A percentile compares a stretch with the other conserved stretches of the same genome.
These are phyloP conservation scores for Corythornis madagascariensis DNA, from an alignment of 2,113 vertebrate species.

Conservation along the genomic window DNA sequence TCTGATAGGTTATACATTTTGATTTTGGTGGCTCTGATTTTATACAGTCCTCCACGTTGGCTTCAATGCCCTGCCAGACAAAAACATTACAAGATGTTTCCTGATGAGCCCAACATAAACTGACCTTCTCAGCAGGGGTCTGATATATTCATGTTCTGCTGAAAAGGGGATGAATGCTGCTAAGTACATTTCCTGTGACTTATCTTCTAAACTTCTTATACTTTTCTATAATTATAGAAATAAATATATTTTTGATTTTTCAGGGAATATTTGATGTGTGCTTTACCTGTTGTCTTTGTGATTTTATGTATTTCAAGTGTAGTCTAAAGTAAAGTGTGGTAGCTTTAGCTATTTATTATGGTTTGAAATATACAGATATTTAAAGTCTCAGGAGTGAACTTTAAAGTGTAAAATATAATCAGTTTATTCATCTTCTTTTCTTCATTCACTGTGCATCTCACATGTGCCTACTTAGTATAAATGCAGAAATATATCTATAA, in stretches of 20 bases:
- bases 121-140: background rate
- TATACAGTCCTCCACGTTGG: background rate
- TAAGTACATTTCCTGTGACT: background rate
- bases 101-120: background rate
- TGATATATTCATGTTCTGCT: background rate
- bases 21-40: background rate
- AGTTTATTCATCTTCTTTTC: background rate
- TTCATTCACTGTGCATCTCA: background rate
- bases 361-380: background rate
- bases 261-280: background rate
- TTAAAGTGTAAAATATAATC: background rate
- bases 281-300: background rate
- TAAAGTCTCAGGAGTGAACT: background rate
- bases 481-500: background rate
- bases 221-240: background rate
- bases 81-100: background rate
- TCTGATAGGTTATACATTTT: background rate
- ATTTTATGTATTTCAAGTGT: background rate
- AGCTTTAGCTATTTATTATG: background rate
- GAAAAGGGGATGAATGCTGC: background rate
- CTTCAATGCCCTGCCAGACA: background rate
- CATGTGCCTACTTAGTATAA: accelerated
- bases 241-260: background rate
- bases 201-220: background rate
- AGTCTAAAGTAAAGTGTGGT: background rate